Evolutionary conservation across 2,113 vertebrate species (phyloP), one percentile per base, ranked within the genome.

Genomic region (Salvelinus namaycush): DNA sequence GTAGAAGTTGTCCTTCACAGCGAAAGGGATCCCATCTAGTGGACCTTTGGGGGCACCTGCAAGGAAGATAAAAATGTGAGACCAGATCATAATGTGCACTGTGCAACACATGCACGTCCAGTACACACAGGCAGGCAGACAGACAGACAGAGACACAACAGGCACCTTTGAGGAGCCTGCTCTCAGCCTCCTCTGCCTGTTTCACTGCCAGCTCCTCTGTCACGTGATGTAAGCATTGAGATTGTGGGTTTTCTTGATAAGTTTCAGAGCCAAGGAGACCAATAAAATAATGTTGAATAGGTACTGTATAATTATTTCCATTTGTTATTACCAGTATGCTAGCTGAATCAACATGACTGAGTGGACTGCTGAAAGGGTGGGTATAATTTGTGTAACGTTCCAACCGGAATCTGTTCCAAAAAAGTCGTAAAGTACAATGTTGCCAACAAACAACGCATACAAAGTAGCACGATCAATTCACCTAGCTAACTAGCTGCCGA

Each of bases 1-100:
- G 89, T 94, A 97, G 79, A 98, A 99, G 88, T 99, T 99, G 91
- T 99, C 98, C 87, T 99, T 99, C 69, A 98, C 91, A 27, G 97
- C 94, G 88, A 99, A 0, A 12, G 98, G 97, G 91, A 99, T 93
- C 83, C 98, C 98, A 87, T 99, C 98, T 75, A 99, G 91, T 72
- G 93, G 84, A 22, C 97, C 95, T 78, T 93, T 93, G 0, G 94
- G 83, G 75, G 88, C 87, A 86, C 96, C 97, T 99, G 87, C 13
- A 8, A 67, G 31, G n/a, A n/a, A 68, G 9, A 76, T 5, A 5
- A 64, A 62, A 20, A n/a, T 11, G 0, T 18, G 34, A 31, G 64
- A 24, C 22, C 26, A 3, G 59, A 27, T 66, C 24, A 66, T 66
- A 29, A 26, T 24, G 5, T 66, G n/a, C 62, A 26, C 3, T 65